Evolutionary conservation across 2,888 invertebrate genomes (phyloP).

Genomic region (Therioaphis trifolii): DNA sequence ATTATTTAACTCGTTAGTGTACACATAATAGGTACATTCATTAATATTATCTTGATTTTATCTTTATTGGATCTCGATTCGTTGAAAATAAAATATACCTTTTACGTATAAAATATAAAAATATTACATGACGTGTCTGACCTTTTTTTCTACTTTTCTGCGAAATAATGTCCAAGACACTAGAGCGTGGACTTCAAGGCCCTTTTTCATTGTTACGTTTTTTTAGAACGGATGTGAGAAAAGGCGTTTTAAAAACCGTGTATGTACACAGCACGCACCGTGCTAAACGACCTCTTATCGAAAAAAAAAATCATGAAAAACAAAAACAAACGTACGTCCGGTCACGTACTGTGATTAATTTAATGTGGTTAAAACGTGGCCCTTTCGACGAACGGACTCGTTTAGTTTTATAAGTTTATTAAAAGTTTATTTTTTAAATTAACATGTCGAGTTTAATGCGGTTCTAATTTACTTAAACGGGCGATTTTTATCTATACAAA

Average conservation of each 20-base stretch:
- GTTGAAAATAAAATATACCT: too few species aligned
- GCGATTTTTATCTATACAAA: constrained; percentile 33
- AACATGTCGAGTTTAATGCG: neutral
- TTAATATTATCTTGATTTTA: too few species aligned
- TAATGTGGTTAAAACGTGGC: neutral
- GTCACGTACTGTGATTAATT: constrained; percentile 36
- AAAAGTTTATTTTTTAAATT: constrained; percentile 46
- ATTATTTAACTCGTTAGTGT: too few species aligned
- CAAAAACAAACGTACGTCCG: neutral
- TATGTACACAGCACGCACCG: neutral
- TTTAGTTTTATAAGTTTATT: constrained; percentile 25
- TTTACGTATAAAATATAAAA: too few species aligned
- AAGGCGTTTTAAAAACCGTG: neutral
- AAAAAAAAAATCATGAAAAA: neutral
- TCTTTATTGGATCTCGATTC: too few species aligned
- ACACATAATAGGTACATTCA: too few species aligned
- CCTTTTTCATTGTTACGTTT: too few species aligned
- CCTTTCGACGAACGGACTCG: neutral
- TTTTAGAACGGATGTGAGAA: too few species aligned
- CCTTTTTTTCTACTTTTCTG: too few species aligned
- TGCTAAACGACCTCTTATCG: neutral
- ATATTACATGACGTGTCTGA: too few species aligned
- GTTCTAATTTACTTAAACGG: constrained; percentile 43
- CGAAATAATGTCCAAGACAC: too few species aligned
- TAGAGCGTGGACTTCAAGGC: too few species aligned